Base-by-base conservation (phyloP, 1,140 invertebrate genomes). In the Rhopalosiphum maidis region DNA sequence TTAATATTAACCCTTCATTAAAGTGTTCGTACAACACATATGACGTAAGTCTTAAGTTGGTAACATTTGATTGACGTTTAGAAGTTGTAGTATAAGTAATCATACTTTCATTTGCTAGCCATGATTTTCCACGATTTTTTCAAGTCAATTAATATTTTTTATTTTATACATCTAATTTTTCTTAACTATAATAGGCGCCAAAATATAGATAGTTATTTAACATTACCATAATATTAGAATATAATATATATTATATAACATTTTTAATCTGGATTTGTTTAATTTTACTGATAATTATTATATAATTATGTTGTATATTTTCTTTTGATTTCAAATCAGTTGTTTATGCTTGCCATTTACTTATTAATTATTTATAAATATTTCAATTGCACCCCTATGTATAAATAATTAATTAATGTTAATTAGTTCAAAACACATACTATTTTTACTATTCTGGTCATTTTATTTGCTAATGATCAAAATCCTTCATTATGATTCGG, bases 1-100 rank as follows among this genome's bases (percentile, higher is more conserved):
- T 77, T n/a, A 77, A 77, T 77, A 77, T 35, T 35, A 77, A 77
- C 60, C 60, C 60, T n/a, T 77, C 60, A 77, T 77, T 77, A n/a
- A 77, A 77, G 60, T 77, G n/a, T 77, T 77, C 15, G 18, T 18
- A 77, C 60, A 4, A 15, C 60, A 77, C 15, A 35, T 30, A 35
- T 77, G 30, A 77, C 11, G 30, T n/a, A 77, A n/a, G 5, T n/a
- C 60, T 77, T 18, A 77, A 77, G 60, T 77, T 77, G 30, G 11
- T 77, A n/a, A 77, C 15, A 77, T n/a, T 77, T 77, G 60, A 77
- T 77, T 77, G 60, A 77, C 60, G 18, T 77, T 77, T 77, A n/a
- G 4, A 18, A 77, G 15, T 18, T 77, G n/a, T 7, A 15, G 60
- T n/a, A 4, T 77, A 77, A 77, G 15, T 77, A 77, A 77, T 77